A percentile compares a stretch with the other conserved stretches of the same genome.
Conservation (phyloP, 2,888 invertebrate genomes). For the Lasioglossum villosulum region DNA sequence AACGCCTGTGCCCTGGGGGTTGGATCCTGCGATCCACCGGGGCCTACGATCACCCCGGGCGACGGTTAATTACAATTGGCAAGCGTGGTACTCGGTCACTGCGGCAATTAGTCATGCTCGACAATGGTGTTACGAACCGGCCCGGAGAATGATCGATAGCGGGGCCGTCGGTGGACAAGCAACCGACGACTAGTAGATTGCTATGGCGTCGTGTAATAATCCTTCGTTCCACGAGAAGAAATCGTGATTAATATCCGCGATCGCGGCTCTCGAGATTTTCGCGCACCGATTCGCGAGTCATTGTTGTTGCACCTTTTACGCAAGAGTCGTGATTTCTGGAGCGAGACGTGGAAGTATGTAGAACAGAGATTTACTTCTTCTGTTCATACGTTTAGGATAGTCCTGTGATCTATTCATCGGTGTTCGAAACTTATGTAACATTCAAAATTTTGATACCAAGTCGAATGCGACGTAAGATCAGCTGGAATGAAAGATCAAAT, state of each 20-base stretch:
- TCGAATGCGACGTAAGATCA: not conserved
- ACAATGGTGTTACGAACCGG: slow-evolving; percentile 71
- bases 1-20: slow-evolving; percentile 47
- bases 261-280: not conserved
- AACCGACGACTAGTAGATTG: slow-evolving; percentile 63
- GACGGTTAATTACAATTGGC: slow-evolving; percentile 73
- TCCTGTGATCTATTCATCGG: too few relatives aligned
- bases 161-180: slow-evolving; percentile 67
- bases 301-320: not conserved
- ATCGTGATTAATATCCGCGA: slow-evolving; percentile 70
- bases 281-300: not conserved
- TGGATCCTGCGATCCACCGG: slow-evolving; percentile 21
- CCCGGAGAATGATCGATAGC: slow-evolving; percentile 77
- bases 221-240: slow-evolving; percentile 62
- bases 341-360: not conserved
- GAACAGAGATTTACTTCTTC: not conserved
- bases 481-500: not conserved
- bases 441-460: too few relatives aligned
- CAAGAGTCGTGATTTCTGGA: not conserved
- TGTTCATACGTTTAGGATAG: too few relatives aligned
- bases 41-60: slow-evolving; percentile 52
- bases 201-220: slow-evolving; percentile 66
- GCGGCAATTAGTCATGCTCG: slow-evolving; percentile 77
- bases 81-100: slow-evolving; percentile 69
- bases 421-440: too few relatives aligned